Conservation (phyloP, 1,140 invertebrate species). For the Triops longicaudatus region DNA sequence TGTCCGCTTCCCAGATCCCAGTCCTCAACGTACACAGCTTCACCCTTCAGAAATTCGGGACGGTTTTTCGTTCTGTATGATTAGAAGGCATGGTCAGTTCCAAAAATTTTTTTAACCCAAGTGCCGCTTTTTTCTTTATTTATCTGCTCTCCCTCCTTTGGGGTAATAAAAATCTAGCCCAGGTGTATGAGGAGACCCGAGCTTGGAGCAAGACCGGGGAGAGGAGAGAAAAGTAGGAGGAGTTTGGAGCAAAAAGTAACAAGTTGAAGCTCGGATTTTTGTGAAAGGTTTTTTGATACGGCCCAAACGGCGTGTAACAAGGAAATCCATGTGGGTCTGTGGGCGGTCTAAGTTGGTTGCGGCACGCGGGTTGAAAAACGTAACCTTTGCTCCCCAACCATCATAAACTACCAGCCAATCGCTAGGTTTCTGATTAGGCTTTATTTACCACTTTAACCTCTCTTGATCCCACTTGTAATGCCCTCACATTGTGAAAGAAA, state of each 20-base stretch:
- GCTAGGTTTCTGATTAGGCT: slow-evolving; percentile 11
- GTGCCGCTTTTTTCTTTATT: background rate
- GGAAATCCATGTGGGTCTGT: slow-evolving; percentile 9
- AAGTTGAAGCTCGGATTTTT: background rate
- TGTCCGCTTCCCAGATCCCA: background rate
- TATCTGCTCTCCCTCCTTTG: background rate
- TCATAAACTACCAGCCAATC: slow-evolving; percentile 2
- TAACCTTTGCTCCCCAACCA: background rate
- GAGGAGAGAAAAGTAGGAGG: background rate
- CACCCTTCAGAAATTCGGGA: background rate
- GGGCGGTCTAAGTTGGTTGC: background rate
- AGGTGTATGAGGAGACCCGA: background rate
- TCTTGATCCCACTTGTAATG: background rate
- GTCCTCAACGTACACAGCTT: background rate
- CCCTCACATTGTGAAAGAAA: background rate
- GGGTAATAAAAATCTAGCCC: background rate
- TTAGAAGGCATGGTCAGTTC: background rate
- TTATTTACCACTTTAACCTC: slow-evolving; percentile 7
- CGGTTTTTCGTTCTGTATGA: background rate
- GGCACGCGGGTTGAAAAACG: background rate
- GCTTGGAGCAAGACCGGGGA: background rate
- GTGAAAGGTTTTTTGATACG: background rate
- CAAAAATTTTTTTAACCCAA: background rate
- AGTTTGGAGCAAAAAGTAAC: background rate
- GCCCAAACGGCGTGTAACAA: background rate